Evolutionary conservation across 1,140 invertebrate genomes (phyloP), one percentile per base, ranked within the genome.

Genomic region (Euschistus heros): DNA sequence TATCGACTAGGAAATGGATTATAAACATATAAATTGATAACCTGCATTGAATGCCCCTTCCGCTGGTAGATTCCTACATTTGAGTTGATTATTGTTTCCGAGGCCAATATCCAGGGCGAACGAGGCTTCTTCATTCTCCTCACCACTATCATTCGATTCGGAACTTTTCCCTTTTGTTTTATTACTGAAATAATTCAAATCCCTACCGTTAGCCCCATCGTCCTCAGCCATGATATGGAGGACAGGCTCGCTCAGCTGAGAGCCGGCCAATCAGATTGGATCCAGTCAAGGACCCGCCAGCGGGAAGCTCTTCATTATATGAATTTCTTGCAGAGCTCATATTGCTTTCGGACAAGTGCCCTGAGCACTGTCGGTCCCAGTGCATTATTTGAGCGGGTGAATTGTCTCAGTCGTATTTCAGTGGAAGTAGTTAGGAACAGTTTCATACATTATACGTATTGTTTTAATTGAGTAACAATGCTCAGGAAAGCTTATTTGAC

Each of bases 211-310:
- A 20, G 66, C 66, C 18, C 66, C 62, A 62, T 67, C 66, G 44
- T 64, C 68, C 54, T 71, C 70, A 47, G 69, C 70, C 70, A 71
- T 71, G 63, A 44, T 62, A 26, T 15, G 27, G 37, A 61, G 59
- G 54, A 57, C 24, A 24, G 18, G 54, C 18, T 24, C 26, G 54
- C 14, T 26, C 18, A 57, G 47, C 47, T 50, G n/a, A 50, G n/a
- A 50, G 47, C 47, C 6, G 47, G n/a, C 22, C 47, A 50, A 50
- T 50, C 47, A 50, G 47, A 20, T 18, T 20, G 10, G n/a, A 50
- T 18, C 20, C n/a, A 24, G 54, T 57, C 54, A 57, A 57, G 54
- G 54, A 17, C 54, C 24, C 54, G 24, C 54, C 18, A 57, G 54
- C 54, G 54, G 54, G 54, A 57, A 57, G 54, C 54, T 24, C 54